Base-by-base conservation (phyloP, 2,113 vertebrate species). In the Phrynocephalus versicolor region DNA sequence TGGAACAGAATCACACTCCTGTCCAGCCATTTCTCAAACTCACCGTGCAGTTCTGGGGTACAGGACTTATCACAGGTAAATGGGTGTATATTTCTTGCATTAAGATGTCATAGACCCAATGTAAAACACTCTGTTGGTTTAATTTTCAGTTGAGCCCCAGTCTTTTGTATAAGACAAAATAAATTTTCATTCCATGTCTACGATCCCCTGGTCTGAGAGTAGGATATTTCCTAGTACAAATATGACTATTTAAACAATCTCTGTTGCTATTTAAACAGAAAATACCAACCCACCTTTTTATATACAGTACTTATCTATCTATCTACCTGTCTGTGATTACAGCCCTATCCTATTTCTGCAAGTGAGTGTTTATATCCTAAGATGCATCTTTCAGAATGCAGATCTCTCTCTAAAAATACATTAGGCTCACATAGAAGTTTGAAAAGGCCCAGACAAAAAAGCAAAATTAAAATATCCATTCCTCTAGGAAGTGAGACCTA, bases 401-500 rank as follows among this genome's bases (percentile, higher is more conserved):
- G 9, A 82, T 41, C 62, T 73, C 62, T 73, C 74, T 67, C 77
- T 83, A 78, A 2, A 90, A 90, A 41, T 41, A 82, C 71, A 76
- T 69, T 62, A 18, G 19, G 76, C 76, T 81, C 13, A 86, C 45
- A 82, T 85, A 79, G 75, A 77, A 3, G 41, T 87, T 72, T 80
- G 85, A 83, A 1, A 37, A n/a, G 14, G 19, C 39, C 10, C 8
- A 75, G n/a, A n/a, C 6, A 70, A 70, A 70, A 70, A 57, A 45
- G 19, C 33, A 64, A 72, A 9, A 87, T 91, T 91, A 87, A n/a
- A 79, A 23, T 76, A 83, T 77, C 82, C 84, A 90, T 86, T 71
- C 87, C 89, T 91, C 81, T 82, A 39, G 27, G 55, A 73, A 87
- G 90, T 74, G 51, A 51, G 85, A 91, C 37, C 12, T 74, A 84